These are phyloP conservation scores for Labeo catla DNA, from an alignment of 2,113 vertebrate genomes.

Conservation along the genomic window DNA sequence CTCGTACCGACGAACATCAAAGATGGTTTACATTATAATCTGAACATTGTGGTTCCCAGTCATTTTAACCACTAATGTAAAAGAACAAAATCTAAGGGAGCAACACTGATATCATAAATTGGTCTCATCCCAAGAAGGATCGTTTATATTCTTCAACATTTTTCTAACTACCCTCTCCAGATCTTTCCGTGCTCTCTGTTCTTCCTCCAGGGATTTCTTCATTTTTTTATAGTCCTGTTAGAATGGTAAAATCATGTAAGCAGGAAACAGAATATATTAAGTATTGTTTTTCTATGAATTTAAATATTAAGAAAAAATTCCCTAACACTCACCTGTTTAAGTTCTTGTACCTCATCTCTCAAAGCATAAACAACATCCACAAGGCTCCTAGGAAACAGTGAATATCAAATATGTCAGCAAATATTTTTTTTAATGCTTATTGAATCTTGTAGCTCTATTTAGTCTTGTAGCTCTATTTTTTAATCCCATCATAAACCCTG, in stretches of 20 bases:
- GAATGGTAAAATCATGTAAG: slow-evolving; percentile 32
- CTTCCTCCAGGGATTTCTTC: slow-evolving; percentile 94
- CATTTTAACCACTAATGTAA: neutral
- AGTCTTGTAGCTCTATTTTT: neutral
- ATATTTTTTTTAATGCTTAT: neutral
- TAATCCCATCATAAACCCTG: neutral
- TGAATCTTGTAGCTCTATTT: neutral
- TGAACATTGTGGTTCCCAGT: neutral
- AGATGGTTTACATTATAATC: neutral
- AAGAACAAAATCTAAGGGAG: neutral
- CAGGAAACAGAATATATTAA: neutral
- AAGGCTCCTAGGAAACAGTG: slow-evolving; percentile 81
- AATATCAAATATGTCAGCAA: neutral
- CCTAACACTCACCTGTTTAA: slow-evolving; percentile 84
- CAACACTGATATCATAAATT: slow-evolving; percentile 82
- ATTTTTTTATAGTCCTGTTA: slow-evolving; percentile 96
- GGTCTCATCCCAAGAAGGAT: slow-evolving; percentile 96
- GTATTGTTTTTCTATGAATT: neutral
- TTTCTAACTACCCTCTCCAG: slow-evolving; percentile 92
- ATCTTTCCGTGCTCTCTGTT: slow-evolving; percentile 92
- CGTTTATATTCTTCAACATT: slow-evolving; percentile 93
- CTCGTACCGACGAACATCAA: neutral
- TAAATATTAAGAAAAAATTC: neutral
- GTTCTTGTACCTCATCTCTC: slow-evolving; percentile 91
- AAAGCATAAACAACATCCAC: slow-evolving; percentile 94